These are phyloP conservation scores for Ciconia maguari DNA, from an alignment of 2,113 vertebrate genomes.

Conservation along the genomic window DNA sequence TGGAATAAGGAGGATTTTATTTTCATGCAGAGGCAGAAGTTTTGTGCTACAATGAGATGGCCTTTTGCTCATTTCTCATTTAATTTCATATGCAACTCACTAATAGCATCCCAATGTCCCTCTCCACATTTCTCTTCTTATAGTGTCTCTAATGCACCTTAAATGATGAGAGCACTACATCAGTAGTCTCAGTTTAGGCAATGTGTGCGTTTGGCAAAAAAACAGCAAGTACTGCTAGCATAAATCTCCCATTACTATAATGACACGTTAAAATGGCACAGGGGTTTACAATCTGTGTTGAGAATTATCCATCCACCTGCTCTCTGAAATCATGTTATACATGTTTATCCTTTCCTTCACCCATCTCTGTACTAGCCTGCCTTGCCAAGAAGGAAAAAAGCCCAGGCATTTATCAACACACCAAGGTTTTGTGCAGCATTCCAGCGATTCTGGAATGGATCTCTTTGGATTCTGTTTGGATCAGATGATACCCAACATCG, in stretches of 20 bases:
- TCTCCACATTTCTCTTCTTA: not conserved
- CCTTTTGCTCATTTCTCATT: not conserved
- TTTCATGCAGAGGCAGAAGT: not conserved
- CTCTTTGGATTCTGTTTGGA: not conserved
- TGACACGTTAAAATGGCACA: not conserved
- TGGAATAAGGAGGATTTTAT: not conserved
- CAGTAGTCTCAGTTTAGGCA: not conserved
- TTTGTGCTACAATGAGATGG: not conserved
- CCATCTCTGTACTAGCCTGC: not conserved
- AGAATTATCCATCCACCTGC: constrained; percentile 3
- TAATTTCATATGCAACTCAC: not conserved
- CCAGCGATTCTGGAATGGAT: not conserved
- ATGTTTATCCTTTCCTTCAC: not conserved
- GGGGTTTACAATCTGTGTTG: not conserved
- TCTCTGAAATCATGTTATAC: not conserved
- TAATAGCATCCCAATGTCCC: not conserved
- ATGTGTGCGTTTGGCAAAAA: not conserved
- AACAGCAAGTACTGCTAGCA: not conserved
- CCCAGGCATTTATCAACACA: not conserved
- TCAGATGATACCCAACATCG: not conserved
- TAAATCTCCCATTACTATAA: constrained; percentile 29
- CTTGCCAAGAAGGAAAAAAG: not conserved
- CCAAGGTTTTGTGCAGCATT: not conserved
- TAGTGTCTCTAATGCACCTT: not conserved
- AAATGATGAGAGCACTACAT: not conserved